These are phyloP conservation scores for Bufotes viridis DNA, from an alignment of 2,797 vertebrate species.

Conservation along the genomic window DNA sequence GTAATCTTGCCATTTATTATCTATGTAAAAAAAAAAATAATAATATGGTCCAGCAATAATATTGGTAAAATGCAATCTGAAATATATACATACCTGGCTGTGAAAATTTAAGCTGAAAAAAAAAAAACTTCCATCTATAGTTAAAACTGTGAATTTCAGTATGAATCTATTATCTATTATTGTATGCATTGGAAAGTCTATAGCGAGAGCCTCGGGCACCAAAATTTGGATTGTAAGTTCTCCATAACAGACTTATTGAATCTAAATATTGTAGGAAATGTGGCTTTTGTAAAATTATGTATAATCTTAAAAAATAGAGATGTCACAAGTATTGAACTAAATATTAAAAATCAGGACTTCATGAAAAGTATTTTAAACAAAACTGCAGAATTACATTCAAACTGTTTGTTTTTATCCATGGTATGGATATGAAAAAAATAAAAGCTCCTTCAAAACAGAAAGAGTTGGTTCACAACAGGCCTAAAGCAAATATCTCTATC, in stretches of 20 bases:
- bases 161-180: neutral
- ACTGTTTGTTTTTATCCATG: neutral
- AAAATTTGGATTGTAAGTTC: neutral
- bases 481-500: slow-evolving; percentile 68
- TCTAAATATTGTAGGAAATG: neutral
- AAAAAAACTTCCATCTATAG: neutral
- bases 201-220: neutral
- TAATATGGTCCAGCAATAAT: too few species aligned
- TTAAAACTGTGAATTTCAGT: neutral
- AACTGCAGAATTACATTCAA: slow-evolving; percentile 11
- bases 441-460: slow-evolving; percentile 47
- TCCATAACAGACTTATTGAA: neutral
- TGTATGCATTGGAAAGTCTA: neutral
- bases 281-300: neutral
- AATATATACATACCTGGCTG: too few species aligned
- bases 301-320: neutral
- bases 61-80: too few species aligned
- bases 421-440: slow-evolving; percentile 27
- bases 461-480: slow-evolving; percentile 53
- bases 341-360: neutral
- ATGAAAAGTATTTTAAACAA: neutral
- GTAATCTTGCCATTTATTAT: neutral
- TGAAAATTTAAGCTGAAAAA: too few species aligned
- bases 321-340: neutral
- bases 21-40: neutral